Evolutionary conservation across 2,113 vertebrate species (phyloP).

Genomic region (Cebus imitator): DNA sequence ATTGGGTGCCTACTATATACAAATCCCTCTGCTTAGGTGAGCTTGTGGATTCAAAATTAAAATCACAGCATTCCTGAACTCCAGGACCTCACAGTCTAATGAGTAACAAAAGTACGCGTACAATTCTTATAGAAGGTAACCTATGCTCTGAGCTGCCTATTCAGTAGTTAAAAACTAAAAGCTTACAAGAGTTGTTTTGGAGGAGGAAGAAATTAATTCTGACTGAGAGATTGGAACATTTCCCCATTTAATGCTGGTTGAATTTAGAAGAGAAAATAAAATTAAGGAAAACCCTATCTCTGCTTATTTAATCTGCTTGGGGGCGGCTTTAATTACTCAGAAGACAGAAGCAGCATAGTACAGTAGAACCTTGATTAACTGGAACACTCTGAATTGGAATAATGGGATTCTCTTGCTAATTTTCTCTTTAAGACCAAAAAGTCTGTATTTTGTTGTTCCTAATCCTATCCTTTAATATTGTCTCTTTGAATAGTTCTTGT

Average conservation of each 20-base stretch:
- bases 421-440: background rate
- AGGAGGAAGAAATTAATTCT: conserved; percentile 33
- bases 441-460: background rate
- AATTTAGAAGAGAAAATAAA: conserved; percentile 57
- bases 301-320: conserved; percentile 45
- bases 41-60: background rate
- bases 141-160: background rate
- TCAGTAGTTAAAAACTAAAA: conserved; percentile 4
- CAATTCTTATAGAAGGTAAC: background rate
- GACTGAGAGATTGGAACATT: background rate
- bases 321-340: conserved; percentile 50
- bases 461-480: background rate
- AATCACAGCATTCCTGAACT: background rate
- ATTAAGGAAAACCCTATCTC: background rate
- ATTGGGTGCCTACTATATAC: background rate
- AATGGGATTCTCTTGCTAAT: conserved; percentile 53
- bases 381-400: background rate
- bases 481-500: background rate
- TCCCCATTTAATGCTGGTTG: conserved; percentile 30
- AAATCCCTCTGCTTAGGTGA: background rate
- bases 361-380: conserved; percentile 43
- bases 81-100: background rate
- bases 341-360: background rate
- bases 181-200: background rate
- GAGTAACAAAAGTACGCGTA: background rate